Percentiles rank a stretch among this genome's conserved stretches.
Conservation (phyloP, 1,140 invertebrate genomes). For the Arctopsyche grandis region DNA sequence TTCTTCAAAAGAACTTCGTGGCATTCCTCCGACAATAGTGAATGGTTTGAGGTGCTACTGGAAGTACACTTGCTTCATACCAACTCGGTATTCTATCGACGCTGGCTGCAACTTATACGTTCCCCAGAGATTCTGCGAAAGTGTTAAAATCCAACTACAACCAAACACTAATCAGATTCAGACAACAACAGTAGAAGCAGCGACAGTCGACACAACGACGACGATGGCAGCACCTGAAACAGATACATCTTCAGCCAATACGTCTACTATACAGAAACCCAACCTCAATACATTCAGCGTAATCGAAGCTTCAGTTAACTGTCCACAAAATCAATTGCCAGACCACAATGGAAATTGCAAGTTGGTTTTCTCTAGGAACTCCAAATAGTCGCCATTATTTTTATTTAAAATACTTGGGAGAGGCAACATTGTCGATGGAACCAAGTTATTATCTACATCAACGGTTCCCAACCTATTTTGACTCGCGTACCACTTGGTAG, state of each 20-base stretch:
- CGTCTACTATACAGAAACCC: background rate
- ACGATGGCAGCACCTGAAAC: too few species aligned
- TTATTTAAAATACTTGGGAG: too few species aligned
- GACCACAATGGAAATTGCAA: conserved; percentile 9
- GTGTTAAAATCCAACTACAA: background rate
- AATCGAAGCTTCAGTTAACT: background rate
- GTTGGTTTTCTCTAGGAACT: background rate
- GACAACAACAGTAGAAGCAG: background rate
- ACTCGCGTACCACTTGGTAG: too few species aligned
- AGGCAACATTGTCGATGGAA: too few species aligned
- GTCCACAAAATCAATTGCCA: background rate
- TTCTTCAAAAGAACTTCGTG: too few species aligned
- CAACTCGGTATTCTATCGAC: background rate
- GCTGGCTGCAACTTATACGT: background rate
- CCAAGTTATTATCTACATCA: too few species aligned
- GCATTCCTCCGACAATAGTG: background rate
- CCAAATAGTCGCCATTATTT: too few species aligned
- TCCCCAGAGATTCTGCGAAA: background rate
- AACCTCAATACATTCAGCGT: background rate
- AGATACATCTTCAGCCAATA: too few species aligned
- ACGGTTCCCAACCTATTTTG: too few species aligned
- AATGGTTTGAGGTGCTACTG: conserved; percentile 14
- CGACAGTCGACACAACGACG: background rate
- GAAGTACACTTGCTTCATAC: conserved; percentile 14
- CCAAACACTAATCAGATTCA: background rate